Evolutionary conservation across 2,797 vertebrate species (phyloP).

Genomic region (Diceros bicornis): DNA sequence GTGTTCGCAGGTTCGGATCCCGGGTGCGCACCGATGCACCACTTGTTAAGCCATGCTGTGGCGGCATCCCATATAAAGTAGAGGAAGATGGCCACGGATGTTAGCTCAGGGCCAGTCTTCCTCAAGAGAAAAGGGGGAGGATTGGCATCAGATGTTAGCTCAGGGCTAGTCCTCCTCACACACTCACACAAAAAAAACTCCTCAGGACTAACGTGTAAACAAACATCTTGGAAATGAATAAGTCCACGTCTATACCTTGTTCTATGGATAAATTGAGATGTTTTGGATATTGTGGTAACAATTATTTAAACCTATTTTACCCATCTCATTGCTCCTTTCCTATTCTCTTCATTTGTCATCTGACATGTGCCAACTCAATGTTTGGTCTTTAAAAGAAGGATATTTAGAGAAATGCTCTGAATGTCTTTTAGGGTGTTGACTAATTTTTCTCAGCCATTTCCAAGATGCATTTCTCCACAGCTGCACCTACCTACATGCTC

Average conservation of each 20-base stretch:
- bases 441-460: not conserved
- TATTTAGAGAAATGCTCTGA: not conserved
- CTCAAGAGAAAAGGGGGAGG: too few relatives aligned
- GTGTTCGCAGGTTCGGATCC: too few relatives aligned
- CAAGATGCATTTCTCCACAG: not conserved
- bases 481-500: not conserved
- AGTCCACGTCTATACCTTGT: not conserved
- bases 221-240: not conserved
- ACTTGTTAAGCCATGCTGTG: too few relatives aligned
- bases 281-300: not conserved
- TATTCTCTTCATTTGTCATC: not conserved
- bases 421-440: not conserved
- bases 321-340: not conserved
- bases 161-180: too few relatives aligned
- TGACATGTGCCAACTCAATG: not conserved
- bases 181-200: too few relatives aligned
- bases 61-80: too few relatives aligned
- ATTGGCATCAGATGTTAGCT: too few relatives aligned
- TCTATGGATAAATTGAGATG: not conserved
- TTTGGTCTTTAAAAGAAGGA: not conserved
- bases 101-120: too few relatives aligned
- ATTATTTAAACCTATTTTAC: not conserved
- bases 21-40: too few relatives aligned
- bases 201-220: not conserved
- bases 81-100: too few relatives aligned